Evolutionary conservation across 2,113 vertebrate genomes (phyloP).

Genomic region (Gulo gulo): DNA sequence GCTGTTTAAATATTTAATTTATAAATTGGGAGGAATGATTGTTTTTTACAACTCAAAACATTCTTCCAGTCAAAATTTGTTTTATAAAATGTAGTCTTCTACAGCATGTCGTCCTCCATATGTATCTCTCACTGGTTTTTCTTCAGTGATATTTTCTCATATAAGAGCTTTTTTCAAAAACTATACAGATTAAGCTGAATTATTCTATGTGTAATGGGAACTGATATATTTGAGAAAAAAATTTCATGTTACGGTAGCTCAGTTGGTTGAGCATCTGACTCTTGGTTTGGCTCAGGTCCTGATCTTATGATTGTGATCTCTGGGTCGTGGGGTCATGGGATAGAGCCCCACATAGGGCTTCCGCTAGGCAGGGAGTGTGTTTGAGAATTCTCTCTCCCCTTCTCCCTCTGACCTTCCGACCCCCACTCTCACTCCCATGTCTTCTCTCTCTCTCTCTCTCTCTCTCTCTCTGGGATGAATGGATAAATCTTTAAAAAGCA

Average conservation of each 20-base stretch:
- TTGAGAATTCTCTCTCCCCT: neutral
- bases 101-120: neutral
- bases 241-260: neutral
- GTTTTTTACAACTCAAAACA: neutral
- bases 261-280: neutral
- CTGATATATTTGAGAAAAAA: neutral
- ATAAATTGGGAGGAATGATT: neutral
- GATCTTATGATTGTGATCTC: neutral
- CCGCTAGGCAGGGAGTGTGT: neutral
- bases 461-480: neutral
- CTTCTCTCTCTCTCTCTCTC: neutral
- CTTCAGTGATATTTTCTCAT: neutral
- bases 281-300: neutral
- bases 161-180: neutral
- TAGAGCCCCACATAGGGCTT: neutral
- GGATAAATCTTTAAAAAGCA: neutral
- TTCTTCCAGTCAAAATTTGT: neutral
- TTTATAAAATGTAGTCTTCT: neutral
- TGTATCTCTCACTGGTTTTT: neutral
- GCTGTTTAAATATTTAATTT: conserved; percentile 15
- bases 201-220: neutral
- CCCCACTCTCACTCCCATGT: neutral
- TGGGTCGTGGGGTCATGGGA: neutral
- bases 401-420: neutral
- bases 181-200: neutral